Evolutionary conservation across 2,113 vertebrate genomes (phyloP), one percentile per base, ranked within the genome.

Genomic region (Australoheros scitulus): DNA sequence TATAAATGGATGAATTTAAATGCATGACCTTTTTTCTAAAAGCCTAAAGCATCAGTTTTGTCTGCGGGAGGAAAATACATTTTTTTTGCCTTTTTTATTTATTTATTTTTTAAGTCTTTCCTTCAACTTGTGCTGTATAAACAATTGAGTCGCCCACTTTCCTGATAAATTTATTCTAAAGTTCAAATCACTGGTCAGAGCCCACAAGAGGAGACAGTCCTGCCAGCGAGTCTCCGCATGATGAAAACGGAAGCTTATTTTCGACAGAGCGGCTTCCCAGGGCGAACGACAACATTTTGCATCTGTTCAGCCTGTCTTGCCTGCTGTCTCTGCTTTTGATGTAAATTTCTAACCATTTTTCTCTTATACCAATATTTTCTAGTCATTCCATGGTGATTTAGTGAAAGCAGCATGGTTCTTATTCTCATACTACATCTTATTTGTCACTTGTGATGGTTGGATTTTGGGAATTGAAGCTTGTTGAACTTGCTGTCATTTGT

Each of bases 1-100:
- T 76, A 72, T 26, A 57, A 80, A 65, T 72, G 36, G 50, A 56
- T 75, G 3, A 20, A 63, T 85, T 76, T 68, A 61, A 84, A 65
- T 61, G 74, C 29, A 36, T 43, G 8, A 75, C 6, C 10, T 10
- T 61, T 24, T 13, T 26, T 41, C 24, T 20, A n/a, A 38, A 58
- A 2, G 4, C 24, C 24, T 60, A 26, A 79, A 50, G 64, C 34
- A 32, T 78, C 57, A 55, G 20, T 36, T 87, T 57, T 52, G 26
- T 81, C n/a, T 22, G 47, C 26, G 61, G 22, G 43, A 81, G 24
- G 22, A 47, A 60, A 78, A 36, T 29, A 76, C 15, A 10, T 3
- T 56, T 38, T 61, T 26, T 26, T 57, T 24, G 14, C 26, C 41
- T 65, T 36, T 47, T 47, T 47, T 52, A 26, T 26, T 26, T 26